Base-by-base conservation (phyloP, 2,888 invertebrate genomes). In the Mimumesa dahlbomi region DNA sequence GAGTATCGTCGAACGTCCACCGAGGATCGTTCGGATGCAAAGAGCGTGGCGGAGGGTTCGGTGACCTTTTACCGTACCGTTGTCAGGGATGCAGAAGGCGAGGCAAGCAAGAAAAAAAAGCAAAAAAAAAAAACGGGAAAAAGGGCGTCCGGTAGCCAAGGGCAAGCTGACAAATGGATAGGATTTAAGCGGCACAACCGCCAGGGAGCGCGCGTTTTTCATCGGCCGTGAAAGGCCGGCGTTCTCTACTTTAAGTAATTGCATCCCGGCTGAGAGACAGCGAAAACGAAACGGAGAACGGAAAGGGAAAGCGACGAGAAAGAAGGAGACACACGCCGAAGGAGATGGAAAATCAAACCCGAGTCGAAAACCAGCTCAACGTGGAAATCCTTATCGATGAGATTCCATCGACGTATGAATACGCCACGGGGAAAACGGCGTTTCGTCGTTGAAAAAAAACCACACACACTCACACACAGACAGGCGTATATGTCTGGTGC, bases 211-310 rank as follows among this genome's bases (percentile, higher is more conserved):
- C 56, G 77, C 75, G 84, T 84, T 84, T 84, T 84, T 84, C 84
- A 83, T 83, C 80, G 68, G 61, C 49, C 58, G 49, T 49, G 62
- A 75, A 78, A 59, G 79, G 77, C 54, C 66, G 70, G 63, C 50
- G 48, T 64, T 61, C 68, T 62, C 64, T 70, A 74, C 80, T 77
- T 78, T 82, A 84, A 84, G 85, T 85, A 84, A 84, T 84, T 84
- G 84, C 80, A 84, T 83, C 76, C 56, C 73, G 40, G 45, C 67
- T 11, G 54, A 57, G 59, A 59, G 69, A 45, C 31, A 38, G 36
- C 2, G 42, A 25, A 40, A 31, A 38, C 16, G 16, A 19, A n/a
- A n/a, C n/a, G n/a, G n/a, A n/a, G 18, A 9, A 11, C 13, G 11
- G 11, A 31, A 25, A 42, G 21, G 46, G 56, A 45, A 14, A 29